Conservation (phyloP, 2,113 vertebrate genomes). For the Notarius quadriscutis region DNA sequence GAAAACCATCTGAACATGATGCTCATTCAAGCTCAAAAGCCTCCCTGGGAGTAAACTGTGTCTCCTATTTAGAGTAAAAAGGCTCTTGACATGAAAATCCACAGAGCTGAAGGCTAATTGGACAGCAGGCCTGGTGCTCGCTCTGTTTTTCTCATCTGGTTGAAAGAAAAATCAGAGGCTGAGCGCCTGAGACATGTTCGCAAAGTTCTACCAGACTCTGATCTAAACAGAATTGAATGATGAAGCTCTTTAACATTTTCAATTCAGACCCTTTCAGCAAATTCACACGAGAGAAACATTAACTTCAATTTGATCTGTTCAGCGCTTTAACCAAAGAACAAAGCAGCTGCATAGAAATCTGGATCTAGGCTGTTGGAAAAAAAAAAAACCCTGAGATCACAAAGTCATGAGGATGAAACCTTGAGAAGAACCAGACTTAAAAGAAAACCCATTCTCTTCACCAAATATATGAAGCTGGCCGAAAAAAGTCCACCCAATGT, state of each 20-base stretch:
- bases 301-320: neutral
- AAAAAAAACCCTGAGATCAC: neutral
- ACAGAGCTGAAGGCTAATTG: conserved; percentile 49
- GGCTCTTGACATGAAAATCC: conserved; percentile 47
- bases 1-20: neutral
- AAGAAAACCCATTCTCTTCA: neutral
- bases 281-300: neutral
- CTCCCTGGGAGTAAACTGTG: conserved; percentile 31
- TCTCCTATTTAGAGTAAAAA: conserved; percentile 34
- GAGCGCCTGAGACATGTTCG: neutral
- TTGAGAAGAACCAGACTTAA: neutral
- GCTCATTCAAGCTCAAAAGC: conserved; percentile 5
- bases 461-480: neutral
- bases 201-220: neutral
- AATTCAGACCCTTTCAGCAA: neutral
- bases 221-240: neutral
- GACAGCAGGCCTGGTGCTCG: conserved; percentile 17
- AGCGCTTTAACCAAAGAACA: neutral
- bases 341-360: neutral
- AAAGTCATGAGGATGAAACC: neutral
- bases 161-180: neutral
- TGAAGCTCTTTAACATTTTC: neutral
- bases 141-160: neutral
- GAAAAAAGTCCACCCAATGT: neutral
- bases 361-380: neutral